A percentile compares a stretch with the other conserved stretches of the same genome.
Evolutionary conservation across 92 coral and sea anemone genomes (phyloP).

Genomic region (Heliopora coerulea): DNA sequence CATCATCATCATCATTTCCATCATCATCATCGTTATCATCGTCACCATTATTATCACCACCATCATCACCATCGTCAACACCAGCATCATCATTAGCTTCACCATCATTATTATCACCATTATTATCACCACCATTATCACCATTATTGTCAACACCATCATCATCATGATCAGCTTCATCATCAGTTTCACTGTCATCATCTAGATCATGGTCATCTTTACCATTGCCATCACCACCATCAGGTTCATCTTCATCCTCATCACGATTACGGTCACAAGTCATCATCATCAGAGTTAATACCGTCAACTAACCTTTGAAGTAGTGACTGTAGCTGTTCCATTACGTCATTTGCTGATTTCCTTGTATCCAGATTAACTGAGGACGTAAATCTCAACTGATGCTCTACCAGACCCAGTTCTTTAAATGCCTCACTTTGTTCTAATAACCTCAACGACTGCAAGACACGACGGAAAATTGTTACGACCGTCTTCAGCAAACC

Average conservation of each 20-base stretch:
- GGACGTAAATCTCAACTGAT: constrained; percentile 89
- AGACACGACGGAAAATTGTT: neutral
- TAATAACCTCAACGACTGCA: constrained; percentile 73
- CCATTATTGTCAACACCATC: constrained; percentile 4
- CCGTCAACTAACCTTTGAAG: constrained; percentile 68
- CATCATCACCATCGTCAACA: constrained; percentile 49
- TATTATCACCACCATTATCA: constrained; percentile 1
- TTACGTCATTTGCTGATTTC: constrained; percentile 63
- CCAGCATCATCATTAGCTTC: constrained; percentile 1
- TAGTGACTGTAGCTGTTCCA: constrained; percentile 77
- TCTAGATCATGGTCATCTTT: constrained; percentile 2
- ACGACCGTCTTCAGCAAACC: no score
- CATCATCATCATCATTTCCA: no score
- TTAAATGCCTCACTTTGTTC: constrained; percentile 88
- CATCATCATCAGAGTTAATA: neutral
- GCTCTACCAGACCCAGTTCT: constrained; percentile 89
- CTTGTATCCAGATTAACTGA: constrained; percentile 83
- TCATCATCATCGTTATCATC: no score
- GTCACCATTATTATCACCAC: no score
- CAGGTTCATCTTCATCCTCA: neutral
- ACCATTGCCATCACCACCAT: constrained; percentile 6
- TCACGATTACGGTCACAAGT: constrained; percentile 16
- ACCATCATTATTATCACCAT: neutral
- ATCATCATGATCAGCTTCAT: neutral
- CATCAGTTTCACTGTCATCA: neutral